Conservation (phyloP, 2,797 vertebrate genomes). For the Gobionotothen gibberifrons region DNA sequence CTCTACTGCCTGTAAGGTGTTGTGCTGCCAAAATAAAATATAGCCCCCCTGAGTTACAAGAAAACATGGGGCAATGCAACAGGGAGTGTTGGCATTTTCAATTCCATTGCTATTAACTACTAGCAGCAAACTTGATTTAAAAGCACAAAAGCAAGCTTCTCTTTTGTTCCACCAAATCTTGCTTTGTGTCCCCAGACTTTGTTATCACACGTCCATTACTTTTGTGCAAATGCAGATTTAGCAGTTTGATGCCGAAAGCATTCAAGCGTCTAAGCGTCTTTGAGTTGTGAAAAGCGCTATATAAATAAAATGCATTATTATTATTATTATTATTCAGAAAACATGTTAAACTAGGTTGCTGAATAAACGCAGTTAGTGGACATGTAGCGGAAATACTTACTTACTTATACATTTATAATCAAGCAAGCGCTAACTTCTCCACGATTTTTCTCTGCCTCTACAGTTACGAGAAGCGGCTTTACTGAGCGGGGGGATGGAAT, state of each 20-base stretch:
- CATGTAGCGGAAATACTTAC: not conserved
- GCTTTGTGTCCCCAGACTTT: not conserved
- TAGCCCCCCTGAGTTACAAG: too few relatives aligned
- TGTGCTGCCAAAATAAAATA: not conserved
- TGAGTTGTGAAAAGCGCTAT: too few relatives aligned
- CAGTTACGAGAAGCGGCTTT: conserved; percentile 95
- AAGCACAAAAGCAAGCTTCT: not conserved
- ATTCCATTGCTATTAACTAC: too few relatives aligned
- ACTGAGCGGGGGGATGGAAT: conserved; percentile 79
- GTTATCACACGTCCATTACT: accelerated
- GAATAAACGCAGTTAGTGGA: not conserved
- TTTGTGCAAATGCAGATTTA: not conserved
- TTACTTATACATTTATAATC: not conserved
- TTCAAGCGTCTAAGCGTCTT: too few relatives aligned
- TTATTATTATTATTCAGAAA: too few relatives aligned
- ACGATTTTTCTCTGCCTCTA: conserved; percentile 20
- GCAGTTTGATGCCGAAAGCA: not conserved
- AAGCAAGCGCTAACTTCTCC: not conserved
- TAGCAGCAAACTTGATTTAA: not conserved
- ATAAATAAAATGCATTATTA: too few relatives aligned
- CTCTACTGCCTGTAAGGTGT: not conserved
- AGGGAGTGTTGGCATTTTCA: too few relatives aligned
- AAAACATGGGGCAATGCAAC: too few relatives aligned
- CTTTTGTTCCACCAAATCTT: not conserved
- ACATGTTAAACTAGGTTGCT: not conserved